Conservation (phyloP, 2,797 vertebrate genomes). For the Labroides dimidiatus region DNA sequence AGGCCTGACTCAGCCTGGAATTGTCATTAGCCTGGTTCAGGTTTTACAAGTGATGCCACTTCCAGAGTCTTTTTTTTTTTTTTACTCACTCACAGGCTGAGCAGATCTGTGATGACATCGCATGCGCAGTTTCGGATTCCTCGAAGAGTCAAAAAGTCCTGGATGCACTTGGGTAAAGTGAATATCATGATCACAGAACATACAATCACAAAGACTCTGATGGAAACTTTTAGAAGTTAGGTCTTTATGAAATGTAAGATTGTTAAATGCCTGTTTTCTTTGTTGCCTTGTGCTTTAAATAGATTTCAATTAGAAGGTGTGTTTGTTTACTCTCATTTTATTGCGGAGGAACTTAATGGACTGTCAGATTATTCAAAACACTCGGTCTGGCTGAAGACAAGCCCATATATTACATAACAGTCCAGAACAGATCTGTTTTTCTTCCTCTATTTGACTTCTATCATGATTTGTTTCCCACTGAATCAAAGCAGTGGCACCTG, state of each 20-base stretch:
- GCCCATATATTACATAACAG: neutral
- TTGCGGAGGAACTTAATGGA: neutral
- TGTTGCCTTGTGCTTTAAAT: constrained; percentile 2
- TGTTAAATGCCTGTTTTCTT: neutral
- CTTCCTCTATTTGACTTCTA: constrained; percentile 5
- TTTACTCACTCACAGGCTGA: constrained; percentile 80
- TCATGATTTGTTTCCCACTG: constrained; percentile 33
- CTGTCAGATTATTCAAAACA: neutral
- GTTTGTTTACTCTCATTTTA: neutral
- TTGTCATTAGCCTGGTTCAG: constrained; percentile 13
- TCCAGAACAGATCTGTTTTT: constrained; percentile 13
- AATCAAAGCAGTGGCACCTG: constrained; percentile 56
- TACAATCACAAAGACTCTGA: too few relatives aligned
- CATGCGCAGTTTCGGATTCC: constrained; percentile 74
- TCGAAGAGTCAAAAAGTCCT: constrained; percentile 56
- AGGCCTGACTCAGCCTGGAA: neutral
- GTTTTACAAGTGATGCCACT: constrained; percentile 51
- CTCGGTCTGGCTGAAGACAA: neutral
- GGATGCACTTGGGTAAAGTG: constrained; percentile 79
- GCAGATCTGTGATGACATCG: constrained; percentile 84
- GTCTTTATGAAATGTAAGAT: neutral
- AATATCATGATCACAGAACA: constrained; percentile 8
- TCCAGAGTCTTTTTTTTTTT: constrained; percentile 27
- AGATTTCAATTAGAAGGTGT: neutral
- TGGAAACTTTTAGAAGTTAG: neutral